Evolutionary conservation across 2,113 vertebrate species (phyloP).

Genomic region (Trematomus loennbergii): DNA sequence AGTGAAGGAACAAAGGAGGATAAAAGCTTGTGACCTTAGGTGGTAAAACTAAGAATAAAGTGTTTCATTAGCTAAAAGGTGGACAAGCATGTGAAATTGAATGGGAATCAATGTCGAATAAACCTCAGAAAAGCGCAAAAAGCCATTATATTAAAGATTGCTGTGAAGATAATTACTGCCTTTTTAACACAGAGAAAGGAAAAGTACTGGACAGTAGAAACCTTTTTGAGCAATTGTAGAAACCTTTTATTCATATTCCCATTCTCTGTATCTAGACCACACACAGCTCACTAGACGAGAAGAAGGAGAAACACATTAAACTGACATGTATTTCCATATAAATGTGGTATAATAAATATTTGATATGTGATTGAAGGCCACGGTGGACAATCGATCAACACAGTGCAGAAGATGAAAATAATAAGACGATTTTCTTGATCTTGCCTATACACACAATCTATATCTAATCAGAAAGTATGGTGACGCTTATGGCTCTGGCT

Average conservation of each 20-base stretch:
- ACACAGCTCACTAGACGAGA: not conserved
- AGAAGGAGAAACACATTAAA: not conserved
- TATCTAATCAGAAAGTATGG: constrained; percentile 56
- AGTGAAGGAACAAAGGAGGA: constrained; percentile 12
- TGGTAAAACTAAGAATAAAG: constrained; percentile 14
- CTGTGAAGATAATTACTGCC: not conserved
- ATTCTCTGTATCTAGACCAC: not conserved
- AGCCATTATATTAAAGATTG: not conserved
- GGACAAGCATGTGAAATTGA: constrained; percentile 11
- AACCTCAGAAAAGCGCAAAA: not conserved
- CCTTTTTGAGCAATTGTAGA: too few species aligned
- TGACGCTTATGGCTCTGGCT: not conserved
- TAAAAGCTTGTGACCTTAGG: constrained; percentile 4
- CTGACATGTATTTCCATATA: not conserved
- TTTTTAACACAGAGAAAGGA: not conserved
- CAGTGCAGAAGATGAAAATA: constrained; percentile 13
- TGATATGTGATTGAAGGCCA: not conserved
- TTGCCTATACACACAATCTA: constrained; percentile 60
- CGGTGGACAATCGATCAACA: not conserved
- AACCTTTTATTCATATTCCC: not conserved
- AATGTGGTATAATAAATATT: not conserved
- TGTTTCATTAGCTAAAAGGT: constrained; percentile 1
- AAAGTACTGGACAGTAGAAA: not conserved
- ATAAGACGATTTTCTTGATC: constrained; percentile 6
- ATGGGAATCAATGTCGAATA: constrained; percentile 10